Conservation (phyloP, 2,113 vertebrate genomes). For the Manacus vitellinus region DNA sequence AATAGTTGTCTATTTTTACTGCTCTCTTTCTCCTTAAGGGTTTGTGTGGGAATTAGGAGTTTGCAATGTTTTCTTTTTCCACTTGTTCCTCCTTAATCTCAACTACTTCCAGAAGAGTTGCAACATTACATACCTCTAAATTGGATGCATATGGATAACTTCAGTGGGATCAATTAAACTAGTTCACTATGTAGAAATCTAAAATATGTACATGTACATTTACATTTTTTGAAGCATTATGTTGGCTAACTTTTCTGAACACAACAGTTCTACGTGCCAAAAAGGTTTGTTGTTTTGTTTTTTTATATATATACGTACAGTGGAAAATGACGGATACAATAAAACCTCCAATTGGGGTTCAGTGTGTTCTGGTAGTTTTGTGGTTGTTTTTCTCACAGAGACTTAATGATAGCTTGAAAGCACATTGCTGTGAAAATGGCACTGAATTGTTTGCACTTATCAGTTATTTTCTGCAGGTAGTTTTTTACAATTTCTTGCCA, state of each 20-base stretch:
- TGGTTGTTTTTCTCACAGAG: not conserved
- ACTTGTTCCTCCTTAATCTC: not conserved
- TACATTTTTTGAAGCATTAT: not conserved
- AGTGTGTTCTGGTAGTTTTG: not conserved
- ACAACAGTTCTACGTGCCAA: not conserved
- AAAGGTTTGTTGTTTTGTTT: not conserved
- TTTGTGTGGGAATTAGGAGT: slow-evolving; percentile 30
- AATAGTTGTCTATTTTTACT: not conserved
- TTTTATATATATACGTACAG: not conserved
- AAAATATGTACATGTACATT: not conserved
- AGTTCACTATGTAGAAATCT: not conserved
- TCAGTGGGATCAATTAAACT: not conserved
- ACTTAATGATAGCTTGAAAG: slow-evolving; percentile 25
- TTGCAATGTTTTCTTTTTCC: slow-evolving; percentile 15
- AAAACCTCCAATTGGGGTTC: not conserved
- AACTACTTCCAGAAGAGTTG: not conserved
- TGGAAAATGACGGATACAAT: not conserved
- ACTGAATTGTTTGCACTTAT: slow-evolving; percentile 21
- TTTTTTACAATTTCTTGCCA: not conserved
- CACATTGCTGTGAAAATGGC: not conserved
- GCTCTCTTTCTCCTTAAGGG: slow-evolving; percentile 37
- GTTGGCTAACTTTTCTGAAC: not conserved
- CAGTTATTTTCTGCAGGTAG: slow-evolving; percentile 18
- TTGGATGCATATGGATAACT: not conserved
- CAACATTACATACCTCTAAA: not conserved